phyloP scores from a whole-genome alignment of 1,140 invertebrate genomes.

The Cryptotermes secundus region DNA sequence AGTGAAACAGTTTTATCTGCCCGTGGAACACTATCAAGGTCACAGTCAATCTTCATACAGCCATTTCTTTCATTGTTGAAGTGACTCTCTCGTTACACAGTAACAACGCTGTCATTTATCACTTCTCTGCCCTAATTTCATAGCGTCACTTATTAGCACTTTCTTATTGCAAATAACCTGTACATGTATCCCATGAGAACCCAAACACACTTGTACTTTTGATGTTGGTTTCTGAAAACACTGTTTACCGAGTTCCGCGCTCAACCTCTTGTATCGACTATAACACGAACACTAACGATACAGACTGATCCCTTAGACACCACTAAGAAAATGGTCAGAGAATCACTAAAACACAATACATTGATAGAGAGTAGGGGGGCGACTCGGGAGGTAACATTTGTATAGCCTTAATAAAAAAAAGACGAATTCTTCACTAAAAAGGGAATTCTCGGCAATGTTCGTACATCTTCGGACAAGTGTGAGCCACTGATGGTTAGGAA shows the following conservation, averaged over 20 bases:
- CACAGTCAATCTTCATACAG: too few relatives aligned
- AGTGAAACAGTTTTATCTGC: too few relatives aligned
- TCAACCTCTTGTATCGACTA: background rate
- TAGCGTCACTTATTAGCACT: too few relatives aligned
- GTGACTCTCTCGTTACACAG: too few relatives aligned
- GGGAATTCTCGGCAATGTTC: background rate
- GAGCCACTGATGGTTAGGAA: background rate
- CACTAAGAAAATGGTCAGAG: background rate
- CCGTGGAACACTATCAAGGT: too few relatives aligned
- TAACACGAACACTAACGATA: background rate
- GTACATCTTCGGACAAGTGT: background rate
- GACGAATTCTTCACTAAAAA: background rate
- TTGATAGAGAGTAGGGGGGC: background rate
- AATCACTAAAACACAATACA: background rate
- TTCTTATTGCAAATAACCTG: too few relatives aligned
- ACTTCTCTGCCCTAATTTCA: too few relatives aligned
- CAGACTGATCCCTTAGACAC: background rate
- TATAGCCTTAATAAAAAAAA: constrained; percentile 8
- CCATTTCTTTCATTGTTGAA: too few relatives aligned
- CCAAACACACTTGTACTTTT: too few relatives aligned
- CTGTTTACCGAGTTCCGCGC: background rate
- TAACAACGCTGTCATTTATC: too few relatives aligned
- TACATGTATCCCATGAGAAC: too few relatives aligned
- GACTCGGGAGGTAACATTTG: background rate
- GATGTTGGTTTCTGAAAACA: background rate